phyloP scores from a whole-genome alignment of 2,888 invertebrate species.

The Lithodes maja region DNA sequence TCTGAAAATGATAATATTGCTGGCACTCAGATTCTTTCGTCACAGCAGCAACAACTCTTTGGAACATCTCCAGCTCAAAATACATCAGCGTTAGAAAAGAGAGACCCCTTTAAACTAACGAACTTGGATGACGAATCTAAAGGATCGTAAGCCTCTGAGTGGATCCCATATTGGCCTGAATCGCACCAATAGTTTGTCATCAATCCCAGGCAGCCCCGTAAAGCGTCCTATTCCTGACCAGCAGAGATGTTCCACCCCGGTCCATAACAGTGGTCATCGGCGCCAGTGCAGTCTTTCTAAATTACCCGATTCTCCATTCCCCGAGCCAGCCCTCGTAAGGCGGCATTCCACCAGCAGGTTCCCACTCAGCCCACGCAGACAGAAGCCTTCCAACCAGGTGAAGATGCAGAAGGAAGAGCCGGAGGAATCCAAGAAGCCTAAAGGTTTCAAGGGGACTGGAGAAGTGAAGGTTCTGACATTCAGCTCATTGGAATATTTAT shows the following conservation, averaged over 20 bases:
- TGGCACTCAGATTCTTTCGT: neutral
- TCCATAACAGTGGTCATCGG: neutral
- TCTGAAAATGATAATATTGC: neutral
- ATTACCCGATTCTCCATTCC: constrained; percentile 31
- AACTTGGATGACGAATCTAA: constrained; percentile 35
- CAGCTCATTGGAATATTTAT: constrained; percentile 51
- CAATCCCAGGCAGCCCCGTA: constrained; percentile 42
- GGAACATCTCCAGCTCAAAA: neutral
- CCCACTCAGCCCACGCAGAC: neutral
- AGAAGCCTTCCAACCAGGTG: neutral
- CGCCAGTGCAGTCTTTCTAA: constrained; percentile 44
- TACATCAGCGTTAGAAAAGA: constrained; percentile 34
- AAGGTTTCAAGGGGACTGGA: constrained; percentile 41
- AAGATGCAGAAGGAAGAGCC: neutral
- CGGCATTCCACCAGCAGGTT: neutral
- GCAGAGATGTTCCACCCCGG: constrained; percentile 38
- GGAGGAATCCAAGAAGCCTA: neutral
- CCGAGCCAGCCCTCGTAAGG: neutral
- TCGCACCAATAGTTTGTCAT: constrained; percentile 30
- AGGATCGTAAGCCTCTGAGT: constrained; percentile 55
- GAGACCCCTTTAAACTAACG: constrained; percentile 34
- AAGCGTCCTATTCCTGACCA: constrained; percentile 11
- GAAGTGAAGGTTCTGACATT: constrained; percentile 53
- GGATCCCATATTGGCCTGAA: constrained; percentile 42
- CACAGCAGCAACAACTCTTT: neutral